Evolutionary conservation across 2,888 invertebrate genomes (phyloP).

Genomic region (Empis livida): DNA sequence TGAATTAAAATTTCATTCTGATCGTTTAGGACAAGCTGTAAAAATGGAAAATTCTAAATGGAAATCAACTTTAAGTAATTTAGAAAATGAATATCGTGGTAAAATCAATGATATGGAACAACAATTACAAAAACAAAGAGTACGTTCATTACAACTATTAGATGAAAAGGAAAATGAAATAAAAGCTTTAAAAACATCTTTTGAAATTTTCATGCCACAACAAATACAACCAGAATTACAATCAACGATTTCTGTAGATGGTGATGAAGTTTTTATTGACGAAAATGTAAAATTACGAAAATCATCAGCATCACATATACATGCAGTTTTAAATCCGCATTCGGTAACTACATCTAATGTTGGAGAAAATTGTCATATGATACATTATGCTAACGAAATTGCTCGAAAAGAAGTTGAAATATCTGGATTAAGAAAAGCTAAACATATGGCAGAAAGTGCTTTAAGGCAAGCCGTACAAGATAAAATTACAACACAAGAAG

Average conservation of each 20-base stretch:
- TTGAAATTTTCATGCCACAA: slow-evolving; percentile 38
- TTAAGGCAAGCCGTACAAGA: slow-evolving; percentile 44
- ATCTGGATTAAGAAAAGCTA: slow-evolving; percentile 54
- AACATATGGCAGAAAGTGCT: slow-evolving; percentile 46
- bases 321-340: slow-evolving; percentile 12
- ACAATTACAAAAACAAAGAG: slow-evolving; percentile 64
- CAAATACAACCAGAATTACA: not conserved
- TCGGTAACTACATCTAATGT: slow-evolving; percentile 15
- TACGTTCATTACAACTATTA: slow-evolving; percentile 60
- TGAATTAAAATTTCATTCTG: slow-evolving; percentile 46
- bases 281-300: slow-evolving; percentile 1
- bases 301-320: slow-evolving; percentile 8
- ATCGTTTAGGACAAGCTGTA: slow-evolving; percentile 41
- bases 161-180: slow-evolving; percentile 71
- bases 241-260: not conserved
- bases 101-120: slow-evolving; percentile 51
- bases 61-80: slow-evolving; percentile 23
- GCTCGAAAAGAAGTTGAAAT: slow-evolving; percentile 71
- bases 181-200: slow-evolving; percentile 43
- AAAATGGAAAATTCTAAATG: slow-evolving; percentile 29
- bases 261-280: slow-evolving; percentile 1
- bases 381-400: slow-evolving; percentile 73
- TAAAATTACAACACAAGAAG: slow-evolving; percentile 43
- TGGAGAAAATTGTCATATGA: slow-evolving; percentile 55
- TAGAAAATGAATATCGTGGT: slow-evolving; percentile 40